Evolutionary conservation across 2,797 vertebrate genomes (phyloP), one percentile per base, ranked within the genome.

Genomic region (Sphenopsis melanotis): DNA sequence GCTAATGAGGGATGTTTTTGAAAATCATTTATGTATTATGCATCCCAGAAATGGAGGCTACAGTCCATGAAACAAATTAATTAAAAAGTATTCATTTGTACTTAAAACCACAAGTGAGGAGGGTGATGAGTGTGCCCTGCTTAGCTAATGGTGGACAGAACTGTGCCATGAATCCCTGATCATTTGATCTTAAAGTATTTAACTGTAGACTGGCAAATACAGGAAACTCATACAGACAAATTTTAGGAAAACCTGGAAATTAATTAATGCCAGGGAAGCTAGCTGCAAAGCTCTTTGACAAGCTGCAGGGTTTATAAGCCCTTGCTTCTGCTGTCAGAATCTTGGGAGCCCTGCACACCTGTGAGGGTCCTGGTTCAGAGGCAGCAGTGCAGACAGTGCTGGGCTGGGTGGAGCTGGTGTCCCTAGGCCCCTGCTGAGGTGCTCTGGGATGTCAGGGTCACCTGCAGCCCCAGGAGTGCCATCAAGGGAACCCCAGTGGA

Each of bases 311-410:
- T 30, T 59, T 65, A 18, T 10, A 24, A 76, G 12, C 12, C 15
- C 9, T 11, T 32, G 2, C 15, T 66, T 26, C 36, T 55, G 32
- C 0, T 2, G 42, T 42, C 3, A 4, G 36, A 68, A 23, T 23
- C 24, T 20, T 36, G 46, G 27, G 42, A 59, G 12, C n/a, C 27
- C n/a, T 27, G 22, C 15, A 30, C 3, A 4, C 26, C 15, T 10
- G 4, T 23, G 13, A 8, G 12, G 6, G 4, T 32, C 22, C 37
- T 0, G 0, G 9, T 30, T 55, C 32, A 27, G 41, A 47, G 30
- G 41, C 2, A 1, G 22, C 24, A 36, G 13, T 2, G 2, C 0
- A 11, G n/a, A 12, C 11, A 2, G 5, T 29, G 19, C 29, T 34
- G n/a, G 32, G 7, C 36, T 72, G 55, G 29, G 46, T 49, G 20